Evolutionary conservation across 1,140 invertebrate species (phyloP).

Genomic region (silkworm (Bombyx mori)): DNA sequence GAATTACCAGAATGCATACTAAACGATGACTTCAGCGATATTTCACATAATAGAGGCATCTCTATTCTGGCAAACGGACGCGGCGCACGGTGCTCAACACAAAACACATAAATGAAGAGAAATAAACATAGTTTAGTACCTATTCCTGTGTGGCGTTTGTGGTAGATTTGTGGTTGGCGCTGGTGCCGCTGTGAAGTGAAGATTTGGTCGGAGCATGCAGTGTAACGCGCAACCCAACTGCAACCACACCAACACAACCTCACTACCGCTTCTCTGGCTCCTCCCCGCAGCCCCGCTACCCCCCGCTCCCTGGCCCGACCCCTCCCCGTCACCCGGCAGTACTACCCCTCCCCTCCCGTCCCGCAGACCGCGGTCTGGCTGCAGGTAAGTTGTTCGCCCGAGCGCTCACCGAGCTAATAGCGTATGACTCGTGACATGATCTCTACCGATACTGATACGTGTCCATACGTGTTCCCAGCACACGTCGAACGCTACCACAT

Average conservation of each 20-base stretch:
- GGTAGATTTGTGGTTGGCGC: slow-evolving; percentile 59
- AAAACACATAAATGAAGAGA: slow-evolving; percentile 64
- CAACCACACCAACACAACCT: slow-evolving; percentile 68
- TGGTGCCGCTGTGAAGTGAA: slow-evolving; percentile 65
- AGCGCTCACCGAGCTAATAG: neutral
- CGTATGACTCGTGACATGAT: slow-evolving; percentile 4
- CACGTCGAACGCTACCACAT: slow-evolving; percentile 44
- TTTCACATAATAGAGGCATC: slow-evolving; percentile 44
- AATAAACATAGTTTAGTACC: slow-evolving; percentile 64
- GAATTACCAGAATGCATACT: slow-evolving; percentile 50
- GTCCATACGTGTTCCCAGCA: slow-evolving; percentile 9
- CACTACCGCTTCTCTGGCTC: slow-evolving; percentile 38
- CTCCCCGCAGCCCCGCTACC: slow-evolving; percentile 3
- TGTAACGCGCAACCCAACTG: slow-evolving; percentile 70
- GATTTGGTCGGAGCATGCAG: slow-evolving; percentile 69
- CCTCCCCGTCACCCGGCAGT: slow-evolving; percentile 1
- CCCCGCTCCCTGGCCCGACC: neutral
- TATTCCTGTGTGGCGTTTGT: slow-evolving; percentile 65
- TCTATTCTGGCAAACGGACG: slow-evolving; percentile 48
- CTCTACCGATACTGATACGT: slow-evolving; percentile 1
- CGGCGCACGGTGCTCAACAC: slow-evolving; percentile 61
- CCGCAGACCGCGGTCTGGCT: slow-evolving; percentile 9
- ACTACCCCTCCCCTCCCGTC: slow-evolving; percentile 2
- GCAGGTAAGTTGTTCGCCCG: slow-evolving; percentile 17
- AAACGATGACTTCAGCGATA: slow-evolving; percentile 47